Base-by-base conservation (phyloP, 2,113 vertebrate species). In the Tragelaphus buxtoni region DNA sequence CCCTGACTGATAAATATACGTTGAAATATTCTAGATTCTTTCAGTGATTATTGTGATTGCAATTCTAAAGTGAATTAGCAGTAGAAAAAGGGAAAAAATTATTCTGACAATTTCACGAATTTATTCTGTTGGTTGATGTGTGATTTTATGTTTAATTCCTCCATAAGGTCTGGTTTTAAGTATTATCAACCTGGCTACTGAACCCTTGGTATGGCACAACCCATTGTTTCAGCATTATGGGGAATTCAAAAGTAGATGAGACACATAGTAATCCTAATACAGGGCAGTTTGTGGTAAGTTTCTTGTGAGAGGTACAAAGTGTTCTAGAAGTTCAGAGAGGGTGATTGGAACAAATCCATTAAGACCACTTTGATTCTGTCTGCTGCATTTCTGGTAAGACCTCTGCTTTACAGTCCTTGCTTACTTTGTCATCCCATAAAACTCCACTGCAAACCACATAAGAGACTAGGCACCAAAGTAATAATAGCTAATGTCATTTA, bases 71-170 rank as follows among this genome's bases (percentile, higher is more conserved):
- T 83, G 24, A 26, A n/a, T 92, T 92, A 94, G 56, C 39, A 63
- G 49, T 88, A 87, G 63, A 65, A 58, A 42, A 90, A 94, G 88
- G 72, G 79, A 84, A 58, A 94, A 69, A 16, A 77, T 76, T 90
- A 63, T 65, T 93, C 20, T 83, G 74, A 53, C 17, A 89, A 17
- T 28, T 96, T 95, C 26, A 95, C 39, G 10, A 86, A 51, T 74
- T 92, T 61, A 69, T 77, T 92, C 85, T 82, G 9, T 88, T 81
- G 74, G 61, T 77, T 79, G 35, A 2, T 90, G 0, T 83, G 45
- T 96, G 42, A 85, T 86, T 95, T 85, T 82, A 90, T 87, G 83
- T 94, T 95, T 69, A 89, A 82, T 95, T 94, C 22, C 30, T 86
- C 20, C 2, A 6, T 58, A 61, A 94, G 88, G 82, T 90, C 39